Evolutionary conservation across 1,140 invertebrate genomes (phyloP).

Genomic region (Bombus balteatus): DNA sequence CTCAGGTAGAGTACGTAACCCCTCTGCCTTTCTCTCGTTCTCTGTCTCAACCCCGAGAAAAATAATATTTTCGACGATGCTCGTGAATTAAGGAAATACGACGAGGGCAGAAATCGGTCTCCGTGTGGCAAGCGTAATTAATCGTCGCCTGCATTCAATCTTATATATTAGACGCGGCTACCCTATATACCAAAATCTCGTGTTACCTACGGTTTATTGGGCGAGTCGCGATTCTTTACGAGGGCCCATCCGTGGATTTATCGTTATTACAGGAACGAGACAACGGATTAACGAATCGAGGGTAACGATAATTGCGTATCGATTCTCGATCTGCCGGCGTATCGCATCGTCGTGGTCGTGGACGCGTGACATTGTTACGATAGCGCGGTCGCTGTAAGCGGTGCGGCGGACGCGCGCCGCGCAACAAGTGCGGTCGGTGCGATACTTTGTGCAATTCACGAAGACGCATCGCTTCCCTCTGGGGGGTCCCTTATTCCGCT

Average conservation of each 20-base stretch:
- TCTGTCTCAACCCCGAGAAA: not conserved
- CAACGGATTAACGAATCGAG: not conserved
- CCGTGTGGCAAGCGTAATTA: conserved; percentile 48
- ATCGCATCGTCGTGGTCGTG: not conserved
- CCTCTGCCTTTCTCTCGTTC: too few species aligned
- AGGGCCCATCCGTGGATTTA: not conserved
- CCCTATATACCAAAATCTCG: conserved; percentile 36
- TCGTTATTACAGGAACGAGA: conserved; percentile 26
- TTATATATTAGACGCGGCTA: conserved; percentile 39
- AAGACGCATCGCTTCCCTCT: conserved; percentile 22
- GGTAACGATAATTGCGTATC: conserved; percentile 35
- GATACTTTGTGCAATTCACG: conserved; percentile 35
- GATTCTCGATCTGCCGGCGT: conserved; percentile 23
- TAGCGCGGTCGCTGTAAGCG: not conserved
- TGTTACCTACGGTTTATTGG: conserved; percentile 29
- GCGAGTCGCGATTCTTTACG: not conserved
- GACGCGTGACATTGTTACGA: conserved; percentile 24
- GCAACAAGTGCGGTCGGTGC: conserved; percentile 30
- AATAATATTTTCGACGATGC: conserved; percentile 45
- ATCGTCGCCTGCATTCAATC: conserved; percentile 44
- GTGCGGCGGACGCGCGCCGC: not conserved
- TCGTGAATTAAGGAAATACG: conserved; percentile 60
- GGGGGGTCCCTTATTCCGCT: not conserved
- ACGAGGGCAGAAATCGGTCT: conserved; percentile 32
- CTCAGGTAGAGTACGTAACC: too few species aligned